A percentile compares a stretch with the other conserved stretches of the same genome.
phyloP scores from a whole-genome alignment of 2,888 invertebrate species.

The Omphaloscelis lunosa region DNA sequence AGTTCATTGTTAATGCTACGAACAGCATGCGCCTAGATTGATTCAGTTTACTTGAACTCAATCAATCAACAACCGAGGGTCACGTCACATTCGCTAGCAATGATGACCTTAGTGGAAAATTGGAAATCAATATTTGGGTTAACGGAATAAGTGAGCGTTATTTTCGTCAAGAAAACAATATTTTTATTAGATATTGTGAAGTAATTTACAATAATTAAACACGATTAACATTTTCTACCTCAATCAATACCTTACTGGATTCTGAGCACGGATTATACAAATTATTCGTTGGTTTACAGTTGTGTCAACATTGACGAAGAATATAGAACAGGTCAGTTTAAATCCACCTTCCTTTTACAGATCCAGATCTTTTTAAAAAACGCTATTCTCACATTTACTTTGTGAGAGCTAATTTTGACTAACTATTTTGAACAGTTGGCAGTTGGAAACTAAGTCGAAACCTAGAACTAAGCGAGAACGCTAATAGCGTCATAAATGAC shows the following conservation, averaged over 20 bases:
- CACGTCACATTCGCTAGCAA: slow-evolving; percentile 66
- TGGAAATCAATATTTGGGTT: slow-evolving; percentile 69
- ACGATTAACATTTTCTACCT: slow-evolving; percentile 64
- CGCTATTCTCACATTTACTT: no score
- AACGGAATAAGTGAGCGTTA: slow-evolving; percentile 25
- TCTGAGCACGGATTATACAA: slow-evolving; percentile 90
- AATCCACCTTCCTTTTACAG: no score
- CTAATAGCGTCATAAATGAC: slow-evolving; percentile 70
- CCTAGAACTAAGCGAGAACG: slow-evolving; percentile 67
- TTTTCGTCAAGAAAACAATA: slow-evolving; percentile 56
- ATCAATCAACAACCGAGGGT: slow-evolving; percentile 64
- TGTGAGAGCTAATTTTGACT: neutral
- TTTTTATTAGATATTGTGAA: neutral
- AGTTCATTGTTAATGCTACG: slow-evolving; percentile 65
- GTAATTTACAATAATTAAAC: neutral
- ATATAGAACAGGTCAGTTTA: slow-evolving; percentile 71
- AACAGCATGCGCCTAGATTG: slow-evolving; percentile 71
- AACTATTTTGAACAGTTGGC: slow-evolving; percentile 73
- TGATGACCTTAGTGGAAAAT: slow-evolving; percentile 72
- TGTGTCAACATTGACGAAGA: slow-evolving; percentile 83
- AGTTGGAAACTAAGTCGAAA: slow-evolving; percentile 86
- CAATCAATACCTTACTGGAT: slow-evolving; percentile 77
- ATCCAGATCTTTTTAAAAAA: neutral
- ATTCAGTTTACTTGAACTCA: slow-evolving; percentile 72
- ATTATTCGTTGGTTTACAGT: slow-evolving; percentile 91